Conservation (phyloP, 2,113 vertebrate species). For the Mionectes macconnelli region DNA sequence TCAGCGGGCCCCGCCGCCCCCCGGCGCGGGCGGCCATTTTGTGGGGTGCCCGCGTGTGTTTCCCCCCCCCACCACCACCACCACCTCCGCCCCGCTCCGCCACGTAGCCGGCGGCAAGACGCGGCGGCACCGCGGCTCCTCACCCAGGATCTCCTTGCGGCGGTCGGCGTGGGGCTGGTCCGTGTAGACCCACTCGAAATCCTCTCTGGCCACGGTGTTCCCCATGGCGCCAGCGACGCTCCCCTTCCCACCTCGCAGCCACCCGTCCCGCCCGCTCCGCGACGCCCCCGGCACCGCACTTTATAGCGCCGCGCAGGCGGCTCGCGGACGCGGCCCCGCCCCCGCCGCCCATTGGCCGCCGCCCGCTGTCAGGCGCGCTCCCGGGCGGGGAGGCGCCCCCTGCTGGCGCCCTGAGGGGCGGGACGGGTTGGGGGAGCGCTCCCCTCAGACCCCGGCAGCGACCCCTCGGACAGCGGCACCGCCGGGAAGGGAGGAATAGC, state of each 20-base stretch:
- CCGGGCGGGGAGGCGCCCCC: background rate
- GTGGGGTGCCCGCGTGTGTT: background rate
- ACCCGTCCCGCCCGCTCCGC: rapidly evolving
- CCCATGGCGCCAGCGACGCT: constrained; percentile 72
- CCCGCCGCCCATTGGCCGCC: background rate
- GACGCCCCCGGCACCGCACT: rapidly evolving
- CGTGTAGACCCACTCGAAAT: constrained; percentile 94
- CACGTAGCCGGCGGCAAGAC: background rate
- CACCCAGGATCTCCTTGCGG: constrained; percentile 89
- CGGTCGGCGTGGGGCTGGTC: constrained; percentile 92
- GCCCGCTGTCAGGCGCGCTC: background rate
- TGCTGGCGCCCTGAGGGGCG: background rate
- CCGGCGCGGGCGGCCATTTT: background rate
- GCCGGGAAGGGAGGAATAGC: background rate
- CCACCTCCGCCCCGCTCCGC: background rate
- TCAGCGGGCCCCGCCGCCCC: background rate
- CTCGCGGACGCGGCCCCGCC: background rate
- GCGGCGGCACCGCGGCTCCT: constrained; percentile 28
- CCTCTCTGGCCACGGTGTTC: constrained; percentile 83
- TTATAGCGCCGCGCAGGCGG: background rate
- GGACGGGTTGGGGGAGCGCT: no score
- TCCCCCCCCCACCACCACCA: no score
- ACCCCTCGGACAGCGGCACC: no score
- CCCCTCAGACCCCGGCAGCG: no score
- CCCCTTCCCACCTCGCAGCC: rapidly evolving